These are phyloP conservation scores for Gerris buenoi DNA, from an alignment of 1,140 invertebrate species.

Conservation along the genomic window DNA sequence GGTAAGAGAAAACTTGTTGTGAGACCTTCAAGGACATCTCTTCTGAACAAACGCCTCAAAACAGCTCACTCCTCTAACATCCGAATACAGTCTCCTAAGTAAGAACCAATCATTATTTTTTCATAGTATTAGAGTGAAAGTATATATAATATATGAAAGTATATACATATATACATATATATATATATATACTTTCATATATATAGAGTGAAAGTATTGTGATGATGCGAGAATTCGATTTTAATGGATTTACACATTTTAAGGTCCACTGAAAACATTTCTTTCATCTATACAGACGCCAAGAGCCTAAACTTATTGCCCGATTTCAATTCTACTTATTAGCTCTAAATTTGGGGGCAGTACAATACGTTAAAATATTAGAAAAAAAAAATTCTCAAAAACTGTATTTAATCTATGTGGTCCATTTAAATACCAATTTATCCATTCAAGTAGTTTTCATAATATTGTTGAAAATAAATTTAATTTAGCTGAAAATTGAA, in stretches of 20 bases:
- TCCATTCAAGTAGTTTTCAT: too few relatives aligned
- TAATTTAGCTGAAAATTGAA: too few relatives aligned
- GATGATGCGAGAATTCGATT: neutral
- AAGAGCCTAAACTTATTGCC: too few relatives aligned
- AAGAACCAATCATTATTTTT: neutral
- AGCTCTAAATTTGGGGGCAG: too few relatives aligned
- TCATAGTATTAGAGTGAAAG: neutral
- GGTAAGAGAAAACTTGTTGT: conserved; percentile 22
- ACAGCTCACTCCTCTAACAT: neutral
- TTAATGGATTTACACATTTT: neutral
- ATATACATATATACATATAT: neutral
- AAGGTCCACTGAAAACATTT: neutral
- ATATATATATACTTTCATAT: neutral
- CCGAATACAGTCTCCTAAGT: neutral
- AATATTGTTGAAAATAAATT: too few relatives aligned
- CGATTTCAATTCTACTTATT: too few relatives aligned
- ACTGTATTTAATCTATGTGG: too few relatives aligned
- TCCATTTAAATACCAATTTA: too few relatives aligned
- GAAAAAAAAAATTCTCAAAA: too few relatives aligned
- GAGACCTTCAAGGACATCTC: conserved; percentile 19
- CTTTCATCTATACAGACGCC: neutral
- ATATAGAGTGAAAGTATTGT: neutral
- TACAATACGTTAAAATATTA: too few relatives aligned
- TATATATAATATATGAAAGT: neutral
- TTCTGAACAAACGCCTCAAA: conserved; percentile 18